Base-by-base conservation (phyloP, 1,140 invertebrate species). In the Ganaspis sp. region DNA sequence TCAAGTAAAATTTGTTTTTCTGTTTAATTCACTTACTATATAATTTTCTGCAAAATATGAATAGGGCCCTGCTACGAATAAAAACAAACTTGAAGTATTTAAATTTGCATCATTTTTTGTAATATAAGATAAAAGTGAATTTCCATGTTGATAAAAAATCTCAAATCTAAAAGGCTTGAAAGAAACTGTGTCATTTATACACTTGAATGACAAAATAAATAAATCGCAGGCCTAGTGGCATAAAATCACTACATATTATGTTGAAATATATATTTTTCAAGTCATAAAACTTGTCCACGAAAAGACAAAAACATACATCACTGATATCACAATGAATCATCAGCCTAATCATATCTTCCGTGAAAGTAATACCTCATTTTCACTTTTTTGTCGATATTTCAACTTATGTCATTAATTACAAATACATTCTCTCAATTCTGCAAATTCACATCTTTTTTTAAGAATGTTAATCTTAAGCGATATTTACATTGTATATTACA, bases 231-330 rank as follows among this genome's bases (percentile, higher is more conserved):
- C 11, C 29, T 29, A n/a, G 21, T 29, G 15, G 23, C 23, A 64
- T 29, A 29, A 29, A 64, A 64, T 34, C 15, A 64, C 11, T 64
- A 29, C n/a, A 0, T 26, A 11, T 26, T 15, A 15, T 64, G 21
- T 2, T 58, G 21, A 26, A 58, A 58, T 29, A 4, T 21, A 29
- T 5, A n/a, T n/a, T 64, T 64, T 64, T 64, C 23, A n/a, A n/a
- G 58, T 64, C 23, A 64, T 64, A 64, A 49, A 64, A 64, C 11
- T 64, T 64, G 26, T 29, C 23, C 58, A 64, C 26, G 15, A 64
- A 64, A 64, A 26, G 23, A 64, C 26, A 15, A 64, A 64, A 64
- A 26, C 21, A 34, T 29, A n/a, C 23, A 26, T 64, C 26, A 29
- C 21, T 26, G 58, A 64, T 29, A 26, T 9, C 21, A 29, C 17